These are phyloP conservation scores for Chrysolina haemoptera DNA, from an alignment of 2,888 invertebrate species.

Conservation along the genomic window DNA sequence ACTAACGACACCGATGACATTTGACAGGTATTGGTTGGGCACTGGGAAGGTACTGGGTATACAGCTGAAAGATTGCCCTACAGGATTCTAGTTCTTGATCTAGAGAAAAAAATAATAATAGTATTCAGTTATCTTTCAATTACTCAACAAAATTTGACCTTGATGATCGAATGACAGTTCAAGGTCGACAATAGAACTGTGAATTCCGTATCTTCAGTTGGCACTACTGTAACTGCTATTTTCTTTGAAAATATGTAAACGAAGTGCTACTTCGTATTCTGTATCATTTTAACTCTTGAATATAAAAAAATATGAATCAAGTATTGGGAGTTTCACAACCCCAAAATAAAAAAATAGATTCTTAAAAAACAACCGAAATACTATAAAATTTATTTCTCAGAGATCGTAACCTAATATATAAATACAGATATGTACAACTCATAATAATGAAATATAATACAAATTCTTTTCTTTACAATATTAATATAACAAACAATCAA, in stretches of 20 bases:
- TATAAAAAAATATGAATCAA: too few relatives aligned
- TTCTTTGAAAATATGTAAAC: background rate
- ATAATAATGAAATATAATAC: slow-evolving; percentile 46
- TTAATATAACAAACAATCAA: slow-evolving; percentile 36
- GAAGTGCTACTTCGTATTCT: background rate
- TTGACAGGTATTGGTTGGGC: too few relatives aligned
- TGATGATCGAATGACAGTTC: background rate
- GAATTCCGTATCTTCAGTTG: background rate
- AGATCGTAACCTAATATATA: slow-evolving; percentile 39
- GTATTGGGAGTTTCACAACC: too few relatives aligned
- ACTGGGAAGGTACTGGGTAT: too few relatives aligned
- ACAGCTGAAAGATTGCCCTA: too few relatives aligned
- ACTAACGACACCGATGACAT: too few relatives aligned
- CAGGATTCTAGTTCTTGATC: background rate
- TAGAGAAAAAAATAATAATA: slow-evolving; percentile 11
- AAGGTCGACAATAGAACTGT: too few relatives aligned
- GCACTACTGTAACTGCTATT: background rate
- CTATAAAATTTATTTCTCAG: slow-evolving; percentile 49
- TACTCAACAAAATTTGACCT: background rate
- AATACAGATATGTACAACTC: slow-evolving; percentile 52
- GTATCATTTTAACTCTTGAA: background rate
- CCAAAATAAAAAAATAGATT: background rate
- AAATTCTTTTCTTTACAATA: slow-evolving; percentile 45
- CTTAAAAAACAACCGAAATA: slow-evolving; percentile 34
- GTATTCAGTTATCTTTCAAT: background rate